Conservation (phyloP, 2,888 invertebrate species). For the Psylliodes chrysocephalus region DNA sequence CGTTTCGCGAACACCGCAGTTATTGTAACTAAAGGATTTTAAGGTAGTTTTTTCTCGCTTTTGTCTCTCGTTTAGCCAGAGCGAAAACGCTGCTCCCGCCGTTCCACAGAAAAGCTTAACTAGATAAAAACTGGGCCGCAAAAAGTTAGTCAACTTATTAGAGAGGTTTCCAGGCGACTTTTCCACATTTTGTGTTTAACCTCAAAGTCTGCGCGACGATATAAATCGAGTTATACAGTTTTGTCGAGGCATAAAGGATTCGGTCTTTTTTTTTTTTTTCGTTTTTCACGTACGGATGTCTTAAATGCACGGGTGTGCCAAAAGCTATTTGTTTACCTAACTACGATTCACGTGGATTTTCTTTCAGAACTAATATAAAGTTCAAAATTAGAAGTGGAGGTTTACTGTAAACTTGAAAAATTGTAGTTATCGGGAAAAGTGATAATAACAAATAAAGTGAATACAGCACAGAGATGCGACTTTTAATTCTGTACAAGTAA, state of each 20-base stretch:
- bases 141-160: constrained; percentile 21
- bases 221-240: constrained; percentile 19
- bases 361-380: no score
- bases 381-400: no score
- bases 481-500: no score
- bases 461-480: no score
- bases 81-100: not conserved
- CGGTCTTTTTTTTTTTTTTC: not conserved
- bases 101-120: constrained; percentile 14
- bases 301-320: not conserved
- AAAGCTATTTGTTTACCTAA: no score
- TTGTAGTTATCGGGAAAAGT: no score
- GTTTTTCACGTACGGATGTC: no score
- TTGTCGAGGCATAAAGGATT: constrained; percentile 2
- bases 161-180: constrained; percentile 12
- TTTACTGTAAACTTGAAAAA: no score
- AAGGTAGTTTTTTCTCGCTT: not conserved
- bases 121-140: constrained; percentile 2
- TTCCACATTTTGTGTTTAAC: constrained; percentile 15
- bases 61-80: constrained; percentile 1
- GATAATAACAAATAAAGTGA: no score
- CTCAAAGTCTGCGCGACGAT: constrained; percentile 4
- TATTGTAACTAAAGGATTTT: constrained; percentile 7
- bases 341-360: no score
- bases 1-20: no score